These are phyloP conservation scores for Xylophagus ater DNA, from an alignment of 2,888 invertebrate species.

Conservation along the genomic window DNA sequence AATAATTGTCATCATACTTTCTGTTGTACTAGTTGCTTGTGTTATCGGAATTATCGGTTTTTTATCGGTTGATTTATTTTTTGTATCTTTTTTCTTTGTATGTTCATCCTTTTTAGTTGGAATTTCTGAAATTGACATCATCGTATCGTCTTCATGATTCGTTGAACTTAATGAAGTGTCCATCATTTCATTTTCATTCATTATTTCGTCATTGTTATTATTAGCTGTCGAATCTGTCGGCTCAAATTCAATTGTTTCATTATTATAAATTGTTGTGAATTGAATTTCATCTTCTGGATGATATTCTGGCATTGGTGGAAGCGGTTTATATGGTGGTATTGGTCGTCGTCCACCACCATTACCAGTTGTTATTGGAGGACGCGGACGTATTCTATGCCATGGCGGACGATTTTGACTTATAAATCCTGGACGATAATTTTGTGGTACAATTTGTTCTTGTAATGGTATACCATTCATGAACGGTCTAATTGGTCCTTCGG, in stretches of 20 bases:
- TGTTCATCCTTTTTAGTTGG: slow-evolving; percentile 31
- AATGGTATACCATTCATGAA: slow-evolving; percentile 57
- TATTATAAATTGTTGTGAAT: slow-evolving; percentile 33
- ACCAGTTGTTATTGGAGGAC: slow-evolving; percentile 35
- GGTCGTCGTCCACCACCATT: slow-evolving; percentile 43
- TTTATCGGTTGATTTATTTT: slow-evolving; percentile 32
- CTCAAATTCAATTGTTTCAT: slow-evolving; percentile 19
- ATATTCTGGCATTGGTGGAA: slow-evolving; percentile 40
- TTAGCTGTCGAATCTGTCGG: slow-evolving; percentile 19
- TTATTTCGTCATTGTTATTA: slow-evolving; percentile 18
- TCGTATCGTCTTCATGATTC: slow-evolving; percentile 23
- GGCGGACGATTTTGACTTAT: slow-evolving; percentile 49
- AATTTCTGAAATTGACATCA: slow-evolving; percentile 13
- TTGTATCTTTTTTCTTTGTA: slow-evolving; percentile 29
- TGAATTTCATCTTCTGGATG: slow-evolving; percentile 35
- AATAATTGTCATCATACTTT: slow-evolving; percentile 26
- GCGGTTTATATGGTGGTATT: slow-evolving; percentile 52
- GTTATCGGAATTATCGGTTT: slow-evolving; percentile 23
- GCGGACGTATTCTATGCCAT: slow-evolving; percentile 53
- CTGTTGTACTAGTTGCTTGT: slow-evolving; percentile 24
- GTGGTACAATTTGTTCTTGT: slow-evolving; percentile 62
- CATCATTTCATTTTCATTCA: slow-evolving; percentile 4
- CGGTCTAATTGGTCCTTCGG: slow-evolving; percentile 47
- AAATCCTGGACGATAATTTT: slow-evolving; percentile 46
- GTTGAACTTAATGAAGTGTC: not conserved